Evolutionary conservation across 2,888 invertebrate genomes (phyloP).

Genomic region (Chrysolina americana): DNA sequence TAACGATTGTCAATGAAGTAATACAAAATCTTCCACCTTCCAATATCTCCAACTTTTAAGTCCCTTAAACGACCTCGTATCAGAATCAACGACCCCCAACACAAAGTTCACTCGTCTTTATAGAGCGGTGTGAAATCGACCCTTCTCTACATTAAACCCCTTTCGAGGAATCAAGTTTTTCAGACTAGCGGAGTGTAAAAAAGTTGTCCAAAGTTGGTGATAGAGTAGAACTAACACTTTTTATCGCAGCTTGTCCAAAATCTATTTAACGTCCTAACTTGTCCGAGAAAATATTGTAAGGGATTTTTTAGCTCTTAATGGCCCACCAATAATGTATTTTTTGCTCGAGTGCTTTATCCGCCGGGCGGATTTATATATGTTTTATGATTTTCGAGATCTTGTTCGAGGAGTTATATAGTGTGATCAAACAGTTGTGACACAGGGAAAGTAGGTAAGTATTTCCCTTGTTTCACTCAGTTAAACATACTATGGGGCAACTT

Average conservation of each 20-base stretch:
- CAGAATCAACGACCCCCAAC: neutral
- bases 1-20: no score
- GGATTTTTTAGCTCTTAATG: slow-evolving; percentile 38
- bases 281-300: slow-evolving; percentile 34
- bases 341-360: slow-evolving; percentile 24
- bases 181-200: slow-evolving; percentile 5
- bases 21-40: neutral
- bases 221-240: slow-evolving; percentile 26
- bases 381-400: slow-evolving; percentile 21
- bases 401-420: slow-evolving; percentile 25
- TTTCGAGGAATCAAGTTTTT: neutral
- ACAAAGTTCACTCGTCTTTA: neutral
- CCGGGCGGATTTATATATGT: slow-evolving; percentile 36
- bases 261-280: slow-evolving; percentile 22
- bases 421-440: slow-evolving; percentile 33
- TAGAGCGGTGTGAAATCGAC: slow-evolving; percentile 6
- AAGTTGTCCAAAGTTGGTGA: slow-evolving; percentile 7
- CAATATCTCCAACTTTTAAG: neutral
- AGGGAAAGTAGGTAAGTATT: neutral
- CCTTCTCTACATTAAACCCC: neutral
- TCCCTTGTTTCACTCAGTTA: no score
- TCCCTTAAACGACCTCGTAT: neutral
- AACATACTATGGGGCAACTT: no score
- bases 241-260: slow-evolving; percentile 35
- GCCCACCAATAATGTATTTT: slow-evolving; percentile 39